phyloP scores from a whole-genome alignment of 2,113 vertebrate species.

The Rousettus leschenaultii region DNA sequence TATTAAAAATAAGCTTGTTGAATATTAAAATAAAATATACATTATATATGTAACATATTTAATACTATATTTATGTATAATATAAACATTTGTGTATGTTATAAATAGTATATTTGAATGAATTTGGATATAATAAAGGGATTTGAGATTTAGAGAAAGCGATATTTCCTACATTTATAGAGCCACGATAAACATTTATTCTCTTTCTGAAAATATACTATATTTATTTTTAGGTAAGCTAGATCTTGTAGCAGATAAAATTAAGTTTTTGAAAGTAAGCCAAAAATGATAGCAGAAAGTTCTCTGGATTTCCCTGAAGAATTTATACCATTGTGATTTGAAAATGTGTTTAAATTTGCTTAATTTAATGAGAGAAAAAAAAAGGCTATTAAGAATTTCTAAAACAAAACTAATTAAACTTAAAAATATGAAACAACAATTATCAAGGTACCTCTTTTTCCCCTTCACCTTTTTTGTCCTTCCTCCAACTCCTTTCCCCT shows the following conservation, averaged over 20 bases:
- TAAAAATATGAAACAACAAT: neutral
- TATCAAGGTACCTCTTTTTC: neutral
- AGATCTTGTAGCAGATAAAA: neutral
- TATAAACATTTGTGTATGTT: neutral
- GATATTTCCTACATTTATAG: neutral
- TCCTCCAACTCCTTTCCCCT: no score
- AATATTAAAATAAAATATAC: neutral
- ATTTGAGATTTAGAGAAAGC: neutral
- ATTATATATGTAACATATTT: neutral
- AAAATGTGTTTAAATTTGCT: neutral
- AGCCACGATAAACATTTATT: neutral
- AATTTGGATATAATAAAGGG: neutral
- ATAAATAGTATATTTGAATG: neutral
- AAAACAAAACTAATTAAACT: neutral
- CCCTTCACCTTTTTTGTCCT: no score
- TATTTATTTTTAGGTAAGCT: neutral
- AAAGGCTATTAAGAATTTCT: neutral
- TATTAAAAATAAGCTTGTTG: neutral
- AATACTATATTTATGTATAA: neutral
- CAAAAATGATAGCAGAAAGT: neutral
- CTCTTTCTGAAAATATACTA: neutral
- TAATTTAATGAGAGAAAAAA: neutral
- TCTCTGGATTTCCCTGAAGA: neutral
- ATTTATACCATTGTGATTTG: neutral
- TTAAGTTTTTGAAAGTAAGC: neutral